phyloP scores from a whole-genome alignment of 2,888 invertebrate species.

The Gryllus longicercus region DNA sequence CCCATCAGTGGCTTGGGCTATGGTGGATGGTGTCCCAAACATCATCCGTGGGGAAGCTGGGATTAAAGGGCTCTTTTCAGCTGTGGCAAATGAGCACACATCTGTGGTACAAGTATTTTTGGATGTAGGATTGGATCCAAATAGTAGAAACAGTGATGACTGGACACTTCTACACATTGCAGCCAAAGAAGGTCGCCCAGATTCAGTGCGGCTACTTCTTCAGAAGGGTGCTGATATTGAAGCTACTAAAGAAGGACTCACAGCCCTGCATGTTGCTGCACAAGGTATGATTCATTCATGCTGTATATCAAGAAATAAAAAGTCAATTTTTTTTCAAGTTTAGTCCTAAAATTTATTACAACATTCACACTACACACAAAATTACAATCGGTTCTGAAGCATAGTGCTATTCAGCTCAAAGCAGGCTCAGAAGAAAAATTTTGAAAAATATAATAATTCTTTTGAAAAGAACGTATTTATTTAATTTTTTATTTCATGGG shows the following conservation, averaged over 20 bases:
- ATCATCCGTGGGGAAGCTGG: background rate
- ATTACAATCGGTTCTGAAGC: no score
- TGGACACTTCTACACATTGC: background rate
- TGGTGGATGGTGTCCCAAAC: background rate
- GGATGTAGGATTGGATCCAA: background rate
- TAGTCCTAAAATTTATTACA: no score
- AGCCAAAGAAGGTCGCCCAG: background rate
- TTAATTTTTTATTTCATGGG: no score
- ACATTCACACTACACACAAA: no score
- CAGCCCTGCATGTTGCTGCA: background rate
- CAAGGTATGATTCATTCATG: background rate
- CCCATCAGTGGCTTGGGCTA: background rate
- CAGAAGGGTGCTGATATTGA: background rate
- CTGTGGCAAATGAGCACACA: background rate
- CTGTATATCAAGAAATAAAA: no score
- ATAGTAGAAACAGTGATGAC: background rate
- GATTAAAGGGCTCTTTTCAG: background rate
- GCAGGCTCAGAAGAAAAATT: no score
- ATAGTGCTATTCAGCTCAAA: no score
- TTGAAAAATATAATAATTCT: no score
- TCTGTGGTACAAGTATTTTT: background rate
- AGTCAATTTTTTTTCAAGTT: no score
- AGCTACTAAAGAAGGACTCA: background rate
- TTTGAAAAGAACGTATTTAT: no score
- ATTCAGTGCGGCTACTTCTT: background rate